Evolutionary conservation across 2,113 vertebrate genomes (phyloP), one percentile per base, ranked within the genome.

Genomic region (Salminus brasiliensis): DNA sequence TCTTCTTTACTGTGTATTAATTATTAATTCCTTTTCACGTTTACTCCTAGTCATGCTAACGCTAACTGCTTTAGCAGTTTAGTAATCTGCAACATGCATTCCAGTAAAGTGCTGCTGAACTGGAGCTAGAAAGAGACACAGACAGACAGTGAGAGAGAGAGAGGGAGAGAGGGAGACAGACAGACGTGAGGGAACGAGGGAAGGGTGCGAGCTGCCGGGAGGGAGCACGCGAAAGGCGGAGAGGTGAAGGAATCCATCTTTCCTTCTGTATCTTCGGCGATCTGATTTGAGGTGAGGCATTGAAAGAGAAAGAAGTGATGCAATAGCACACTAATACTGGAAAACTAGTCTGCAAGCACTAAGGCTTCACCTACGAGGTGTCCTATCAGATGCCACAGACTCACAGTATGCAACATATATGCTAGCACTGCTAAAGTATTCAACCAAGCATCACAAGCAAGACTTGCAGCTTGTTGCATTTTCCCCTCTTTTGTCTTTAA

Each of bases 161-260:
- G 63, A 29, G 41, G 49, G 59, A 75, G 59, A 18, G 29, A 36
- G 45, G 9, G 39, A 55, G n/a, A 23, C 2, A 52, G 23, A 25
- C n/a, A 55, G 23, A 23, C 12, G 5, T 45, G 27, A 53, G 30
- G 30, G 21, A 53, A 47, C 41, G 27, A 53, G 30, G 30, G 21
- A 53, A 47, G 1, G 27, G 25, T 5, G 8, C 29, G n/a, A 34
- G 55, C 29, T 41, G 77, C n/a, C 41, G 23, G 41, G 4, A 70
- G 66, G 53, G 66, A 70, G 45, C 43, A 25, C n/a, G 53, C 60
- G 53, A 70, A 70, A 78, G 76, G 43, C 67, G 59, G 55, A 36
- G 36, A 39, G 69, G 77, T 53, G 69, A 72, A 79, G 45, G 21
- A 63, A 72, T 65, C 62, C 57, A 67, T 79, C 68, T 32, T 43